These are phyloP conservation scores for Macroglossus sobrinus DNA, from an alignment of 2,113 vertebrate species.

Conservation along the genomic window DNA sequence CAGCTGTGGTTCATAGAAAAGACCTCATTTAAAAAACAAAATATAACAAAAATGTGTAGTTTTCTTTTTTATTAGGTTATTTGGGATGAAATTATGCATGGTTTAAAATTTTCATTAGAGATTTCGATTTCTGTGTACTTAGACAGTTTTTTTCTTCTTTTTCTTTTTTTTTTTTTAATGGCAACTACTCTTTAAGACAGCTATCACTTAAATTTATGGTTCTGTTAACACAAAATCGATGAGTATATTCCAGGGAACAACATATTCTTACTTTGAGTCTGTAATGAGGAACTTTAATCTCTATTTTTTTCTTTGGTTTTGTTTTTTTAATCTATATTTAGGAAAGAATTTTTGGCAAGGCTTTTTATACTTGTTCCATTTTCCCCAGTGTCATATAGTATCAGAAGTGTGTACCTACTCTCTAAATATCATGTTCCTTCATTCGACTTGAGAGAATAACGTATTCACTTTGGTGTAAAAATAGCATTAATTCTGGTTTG, in stretches of 20 bases:
- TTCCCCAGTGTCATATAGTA: neutral
- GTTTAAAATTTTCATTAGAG: conserved; percentile 40
- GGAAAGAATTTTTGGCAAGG: conserved; percentile 17
- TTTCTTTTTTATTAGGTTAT: conserved; percentile 34
- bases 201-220: conserved; percentile 37
- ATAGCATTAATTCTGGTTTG: conserved; percentile 21
- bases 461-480: neutral
- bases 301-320: neutral
- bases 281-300: neutral
- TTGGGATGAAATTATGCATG: conserved; percentile 28
- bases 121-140: conserved; percentile 19
- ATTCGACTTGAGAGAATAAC: neutral
- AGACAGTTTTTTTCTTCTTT: conserved; percentile 14
- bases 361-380: conserved; percentile 9
- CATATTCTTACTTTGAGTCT: neutral
- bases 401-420: neutral
- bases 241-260: neutral
- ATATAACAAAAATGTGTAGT: neutral
- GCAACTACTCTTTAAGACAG: conserved; percentile 48
- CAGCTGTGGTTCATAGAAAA: conserved; percentile 20
- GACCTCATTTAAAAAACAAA: conserved; percentile 46
- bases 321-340: neutral
- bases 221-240: neutral
- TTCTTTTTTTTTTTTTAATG: conserved; percentile 50
- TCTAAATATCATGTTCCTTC: neutral